Evolutionary conservation across 2,888 invertebrate species (phyloP).

Genomic region (Erebia aethiops): DNA sequence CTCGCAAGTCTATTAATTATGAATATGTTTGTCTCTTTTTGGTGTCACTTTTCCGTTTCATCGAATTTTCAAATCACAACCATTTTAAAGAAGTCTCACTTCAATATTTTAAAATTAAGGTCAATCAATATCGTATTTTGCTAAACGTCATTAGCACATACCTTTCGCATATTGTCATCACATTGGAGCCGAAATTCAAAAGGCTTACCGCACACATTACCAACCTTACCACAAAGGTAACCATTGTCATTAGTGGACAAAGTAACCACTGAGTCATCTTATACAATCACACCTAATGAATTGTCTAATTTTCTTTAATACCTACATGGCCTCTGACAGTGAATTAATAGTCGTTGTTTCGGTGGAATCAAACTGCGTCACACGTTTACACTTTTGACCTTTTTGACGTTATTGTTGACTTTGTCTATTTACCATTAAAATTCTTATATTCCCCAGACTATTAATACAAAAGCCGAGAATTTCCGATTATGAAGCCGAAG

Average conservation of each 20-base stretch:
- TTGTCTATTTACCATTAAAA: conserved; percentile 5
- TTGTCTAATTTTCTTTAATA: conserved; percentile 67
- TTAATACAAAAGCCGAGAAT: neutral
- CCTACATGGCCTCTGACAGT: conserved; percentile 59
- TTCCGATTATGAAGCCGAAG: neutral
- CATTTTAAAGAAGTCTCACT: too few relatives aligned
- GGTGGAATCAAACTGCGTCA: conserved; percentile 25
- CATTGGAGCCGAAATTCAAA: conserved; percentile 16
- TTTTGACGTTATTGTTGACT: conserved; percentile 14
- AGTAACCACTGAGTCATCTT: conserved; percentile 65
- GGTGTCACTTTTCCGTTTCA: too few relatives aligned
- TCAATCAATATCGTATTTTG: neutral
- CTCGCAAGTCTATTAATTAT: too few relatives aligned
- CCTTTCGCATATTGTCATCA: conserved; percentile 25
- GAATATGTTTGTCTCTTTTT: too few relatives aligned
- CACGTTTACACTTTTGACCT: conserved; percentile 20
- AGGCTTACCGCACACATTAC: conserved; percentile 29
- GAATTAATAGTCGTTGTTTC: conserved; percentile 56
- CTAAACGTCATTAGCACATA: conserved; percentile 18
- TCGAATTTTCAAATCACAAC: too few relatives aligned
- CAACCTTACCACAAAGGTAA: conserved; percentile 31
- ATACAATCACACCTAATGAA: conserved; percentile 78
- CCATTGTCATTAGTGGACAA: conserved; percentile 46
- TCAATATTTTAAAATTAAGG: neutral
- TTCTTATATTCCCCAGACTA: neutral